Conservation (phyloP, 2,888 invertebrate genomes). For the Saturnia pavonia region DNA sequence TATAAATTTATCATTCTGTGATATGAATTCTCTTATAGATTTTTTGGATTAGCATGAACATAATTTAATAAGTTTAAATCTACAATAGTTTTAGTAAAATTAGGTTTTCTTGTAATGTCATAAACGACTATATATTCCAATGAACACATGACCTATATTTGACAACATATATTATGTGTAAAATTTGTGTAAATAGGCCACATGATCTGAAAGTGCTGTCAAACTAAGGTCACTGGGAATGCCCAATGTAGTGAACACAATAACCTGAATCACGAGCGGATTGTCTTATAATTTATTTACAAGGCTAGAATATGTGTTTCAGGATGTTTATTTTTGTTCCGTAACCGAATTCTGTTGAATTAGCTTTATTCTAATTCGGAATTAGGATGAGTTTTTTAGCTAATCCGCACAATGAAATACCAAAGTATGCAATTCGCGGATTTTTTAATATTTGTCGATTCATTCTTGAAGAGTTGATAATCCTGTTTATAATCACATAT, state of each 20-base stretch:
- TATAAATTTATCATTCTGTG: constrained; percentile 13
- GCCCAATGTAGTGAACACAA: not conserved
- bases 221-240: not conserved
- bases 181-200: too few relatives aligned
- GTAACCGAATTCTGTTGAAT: not conserved
- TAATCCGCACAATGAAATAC: too few relatives aligned
- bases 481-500: too few relatives aligned
- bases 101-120: constrained; percentile 1
- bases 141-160: too few relatives aligned
- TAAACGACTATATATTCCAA: too few relatives aligned
- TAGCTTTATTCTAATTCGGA: too few relatives aligned
- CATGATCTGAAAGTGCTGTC: too few relatives aligned
- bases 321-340: not conserved
- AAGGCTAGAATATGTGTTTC: not conserved
- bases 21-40: constrained; percentile 17
- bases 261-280: not conserved
- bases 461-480: too few relatives aligned
- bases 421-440: too few relatives aligned
- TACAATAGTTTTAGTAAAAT: not conserved
- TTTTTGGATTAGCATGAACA: not conserved
- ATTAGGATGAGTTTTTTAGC: too few relatives aligned
- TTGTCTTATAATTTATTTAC: not conserved
- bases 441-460: too few relatives aligned
- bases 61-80: not conserved
- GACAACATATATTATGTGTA: not conserved